Conservation (phyloP, 2,113 vertebrate genomes). For the Chaenocephalus aceratus region DNA sequence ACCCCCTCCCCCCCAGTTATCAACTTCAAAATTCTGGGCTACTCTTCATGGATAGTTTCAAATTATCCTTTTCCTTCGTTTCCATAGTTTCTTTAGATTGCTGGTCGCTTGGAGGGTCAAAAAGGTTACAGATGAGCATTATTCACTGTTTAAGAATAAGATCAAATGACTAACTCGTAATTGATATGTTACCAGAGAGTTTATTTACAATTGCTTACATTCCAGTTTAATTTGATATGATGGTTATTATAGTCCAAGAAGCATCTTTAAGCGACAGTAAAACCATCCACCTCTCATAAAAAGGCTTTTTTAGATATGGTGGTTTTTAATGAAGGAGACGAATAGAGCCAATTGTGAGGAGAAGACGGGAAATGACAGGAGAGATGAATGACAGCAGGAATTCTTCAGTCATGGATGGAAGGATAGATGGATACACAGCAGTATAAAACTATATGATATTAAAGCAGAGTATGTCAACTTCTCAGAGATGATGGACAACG, state of each 20-base stretch:
- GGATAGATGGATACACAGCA: neutral
- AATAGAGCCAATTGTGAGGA: constrained; percentile 11
- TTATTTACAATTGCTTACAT: too few relatives aligned
- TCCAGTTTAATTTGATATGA: neutral
- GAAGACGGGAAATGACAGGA: neutral
- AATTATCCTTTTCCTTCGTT: too few relatives aligned
- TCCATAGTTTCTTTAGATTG: too few relatives aligned
- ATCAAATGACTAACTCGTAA: too few relatives aligned
- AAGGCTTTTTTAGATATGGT: neutral
- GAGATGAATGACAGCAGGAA: constrained; percentile 13
- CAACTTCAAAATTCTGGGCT: too few relatives aligned
- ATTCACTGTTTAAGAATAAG: too few relatives aligned
- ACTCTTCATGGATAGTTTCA: too few relatives aligned
- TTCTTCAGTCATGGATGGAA: constrained; percentile 9
- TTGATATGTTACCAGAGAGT: too few relatives aligned
- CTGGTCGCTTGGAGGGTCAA: too few relatives aligned
- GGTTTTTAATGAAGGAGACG: neutral
- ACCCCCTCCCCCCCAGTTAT: too few relatives aligned
- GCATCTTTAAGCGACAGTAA: neutral
- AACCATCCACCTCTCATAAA: too few relatives aligned
- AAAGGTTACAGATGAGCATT: too few relatives aligned
- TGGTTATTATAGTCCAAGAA: neutral
- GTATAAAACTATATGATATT: neutral
- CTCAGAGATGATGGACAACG: neutral
- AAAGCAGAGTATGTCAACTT: neutral